Evolutionary conservation across 2,797 vertebrate species (phyloP).

Genomic region (Malacoctenus gilli): DNA sequence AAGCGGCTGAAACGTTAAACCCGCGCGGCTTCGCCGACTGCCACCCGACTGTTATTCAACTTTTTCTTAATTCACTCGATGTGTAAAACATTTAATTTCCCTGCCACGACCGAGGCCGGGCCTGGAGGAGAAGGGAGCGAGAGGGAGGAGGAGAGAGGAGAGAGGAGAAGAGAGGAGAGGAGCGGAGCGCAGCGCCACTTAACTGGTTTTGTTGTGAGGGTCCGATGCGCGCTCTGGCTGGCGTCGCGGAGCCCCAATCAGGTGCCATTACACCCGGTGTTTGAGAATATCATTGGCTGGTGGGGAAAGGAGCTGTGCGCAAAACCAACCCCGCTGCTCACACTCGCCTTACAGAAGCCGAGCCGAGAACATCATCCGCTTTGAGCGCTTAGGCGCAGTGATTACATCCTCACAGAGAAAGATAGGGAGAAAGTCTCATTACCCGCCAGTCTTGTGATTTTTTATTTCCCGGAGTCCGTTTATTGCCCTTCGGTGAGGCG

Average conservation of each 20-base stretch:
- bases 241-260: constrained; percentile 81
- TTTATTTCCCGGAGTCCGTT: constrained; percentile 31
- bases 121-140: constrained; percentile 46
- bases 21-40: constrained; percentile 20
- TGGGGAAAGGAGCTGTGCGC: constrained; percentile 87
- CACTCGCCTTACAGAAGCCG: constrained; percentile 90
- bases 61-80: constrained; percentile 72
- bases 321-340: constrained; percentile 87
- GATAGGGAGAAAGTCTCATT: constrained; percentile 54
- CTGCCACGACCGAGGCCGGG: constrained; percentile 53
- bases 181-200: constrained; percentile 60
- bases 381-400: constrained; percentile 71
- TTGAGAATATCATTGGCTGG: constrained; percentile 78
- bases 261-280: constrained; percentile 73
- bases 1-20: constrained; percentile 3
- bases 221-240: constrained; percentile 70
- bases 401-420: constrained; percentile 60
- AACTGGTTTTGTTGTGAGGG: constrained; percentile 76
- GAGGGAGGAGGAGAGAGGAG: constrained; percentile 25
- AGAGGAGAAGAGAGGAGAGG: constrained; percentile 42
- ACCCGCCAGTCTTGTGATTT: constrained; percentile 22
- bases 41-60: constrained; percentile 43
- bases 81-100: constrained; percentile 79
- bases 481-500: constrained; percentile 12
- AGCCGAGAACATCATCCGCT: constrained; percentile 85